Base-by-base conservation (phyloP, 2,113 vertebrate species). In the Chionodraco myersi region DNA sequence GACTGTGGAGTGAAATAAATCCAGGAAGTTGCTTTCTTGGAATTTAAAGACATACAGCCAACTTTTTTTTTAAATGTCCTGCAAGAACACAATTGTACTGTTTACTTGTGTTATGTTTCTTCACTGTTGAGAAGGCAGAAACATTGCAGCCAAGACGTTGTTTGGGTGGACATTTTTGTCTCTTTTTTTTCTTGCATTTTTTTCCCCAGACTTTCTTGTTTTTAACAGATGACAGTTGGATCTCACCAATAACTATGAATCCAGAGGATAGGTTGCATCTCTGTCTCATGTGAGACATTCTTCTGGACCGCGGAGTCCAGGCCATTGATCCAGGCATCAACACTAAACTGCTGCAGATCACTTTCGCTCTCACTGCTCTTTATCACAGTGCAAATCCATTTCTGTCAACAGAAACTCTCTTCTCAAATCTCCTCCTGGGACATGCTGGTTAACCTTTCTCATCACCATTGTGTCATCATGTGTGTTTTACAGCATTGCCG, bases 401-500 rank as follows among this genome's bases (percentile, higher is more conserved):
- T 58, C 58, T 81, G 77, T 84, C 84, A 79, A 34, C 79, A 65
- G 45, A 23, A 63, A 4, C 51, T 79, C 47, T 56, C 56, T 72
- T 53, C 26, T 69, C 62, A 53, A 2, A 34, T 68, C 44, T 53
- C 77, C 62, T 34, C 26, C 23, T 57, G 56, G 30, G n/a, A 71
- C 48, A 18, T 15, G 0, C 23, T 21, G 44, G 30, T 12, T 65
- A 71, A 72, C 80, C 78, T 74, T 63, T 85, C 45, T 76, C 72
- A 51, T 51, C 62, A 68, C 62, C 77, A 58, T 26, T 48, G 34
- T 87, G 65, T 85, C 15, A 34, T 65, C 10, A 15, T 80, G 21
- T 79, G 0, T 81, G 60, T 75, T 75, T 75, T 52, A 66, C 86
- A 99, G 98, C 91, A 98, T 99, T 91, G 98, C 97, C 75, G 98